Conservation (phyloP, 2,888 invertebrate species). For the Hydrotaea cyrtoneurina region DNA sequence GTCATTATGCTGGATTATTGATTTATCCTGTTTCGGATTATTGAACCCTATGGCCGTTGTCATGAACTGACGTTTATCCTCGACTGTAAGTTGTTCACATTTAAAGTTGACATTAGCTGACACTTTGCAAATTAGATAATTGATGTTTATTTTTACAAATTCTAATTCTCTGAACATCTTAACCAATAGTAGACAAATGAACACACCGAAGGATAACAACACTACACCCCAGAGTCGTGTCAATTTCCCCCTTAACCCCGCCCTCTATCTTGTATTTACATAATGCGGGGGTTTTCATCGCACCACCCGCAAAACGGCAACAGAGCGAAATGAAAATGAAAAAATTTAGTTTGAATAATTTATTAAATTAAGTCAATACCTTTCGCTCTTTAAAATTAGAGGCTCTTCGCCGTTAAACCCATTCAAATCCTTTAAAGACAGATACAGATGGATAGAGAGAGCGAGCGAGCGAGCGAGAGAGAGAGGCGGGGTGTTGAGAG, state of each 20-base stretch:
- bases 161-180: conserved; percentile 8
- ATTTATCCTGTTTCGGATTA: too few species aligned
- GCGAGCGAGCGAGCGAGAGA: neutral
- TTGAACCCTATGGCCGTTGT: too few species aligned
- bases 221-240: neutral
- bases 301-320: neutral
- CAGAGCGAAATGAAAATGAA: neutral
- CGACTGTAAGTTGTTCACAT: neutral
- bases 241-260: neutral
- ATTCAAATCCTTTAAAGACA: neutral
- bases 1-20: too few species aligned
- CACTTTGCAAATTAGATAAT: conserved; percentile 29
- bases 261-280: too few species aligned
- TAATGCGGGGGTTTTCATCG: neutral
- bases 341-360: neutral
- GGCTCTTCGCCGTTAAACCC: too few species aligned
- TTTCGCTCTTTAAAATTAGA: neutral
- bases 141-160: conserved; percentile 22
- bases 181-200: neutral
- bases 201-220: conserved; percentile 5
- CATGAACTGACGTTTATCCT: neutral
- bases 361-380: conserved; percentile 23
- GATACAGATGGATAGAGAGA: neutral
- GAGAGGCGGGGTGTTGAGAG: neutral
- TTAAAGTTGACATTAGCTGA: neutral